phyloP scores from a whole-genome alignment of 2,888 invertebrate species.

The Maniola hyperantus region DNA sequence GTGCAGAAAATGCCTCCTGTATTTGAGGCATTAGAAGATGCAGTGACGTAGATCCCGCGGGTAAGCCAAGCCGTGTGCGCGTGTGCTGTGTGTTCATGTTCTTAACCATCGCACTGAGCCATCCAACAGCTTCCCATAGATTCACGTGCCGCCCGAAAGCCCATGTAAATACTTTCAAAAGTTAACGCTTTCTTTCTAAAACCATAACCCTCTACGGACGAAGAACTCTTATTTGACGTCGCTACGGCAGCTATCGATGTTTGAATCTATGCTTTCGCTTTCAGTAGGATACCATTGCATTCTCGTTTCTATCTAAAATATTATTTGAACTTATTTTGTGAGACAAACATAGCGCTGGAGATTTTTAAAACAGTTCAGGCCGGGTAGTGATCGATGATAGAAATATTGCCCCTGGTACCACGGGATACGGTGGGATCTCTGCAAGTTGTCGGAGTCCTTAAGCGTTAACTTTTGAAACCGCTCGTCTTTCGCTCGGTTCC shows the following conservation, averaged over 20 bases:
- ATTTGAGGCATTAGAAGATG: no score
- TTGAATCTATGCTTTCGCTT: background rate
- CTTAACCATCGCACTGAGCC: slow-evolving; percentile 63
- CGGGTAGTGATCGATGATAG: background rate
- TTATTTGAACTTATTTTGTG: background rate
- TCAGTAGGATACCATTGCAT: background rate
- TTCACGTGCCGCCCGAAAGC: slow-evolving; percentile 49
- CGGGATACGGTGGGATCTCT: no score
- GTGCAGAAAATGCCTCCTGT: no score
- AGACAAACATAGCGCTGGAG: background rate
- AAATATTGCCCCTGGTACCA: no score
- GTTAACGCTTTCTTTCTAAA: slow-evolving; percentile 24
- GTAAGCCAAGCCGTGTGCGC: slow-evolving; percentile 63
- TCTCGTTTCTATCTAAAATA: background rate
- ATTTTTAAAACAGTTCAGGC: background rate
- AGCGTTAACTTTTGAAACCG: slow-evolving; percentile 13
- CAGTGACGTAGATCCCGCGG: slow-evolving; percentile 59
- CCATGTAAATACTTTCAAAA: slow-evolving; percentile 31
- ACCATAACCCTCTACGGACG: background rate
- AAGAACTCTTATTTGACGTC: background rate
- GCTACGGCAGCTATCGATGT: background rate
- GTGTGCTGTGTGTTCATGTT: slow-evolving; percentile 77
- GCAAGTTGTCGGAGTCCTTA: background rate
- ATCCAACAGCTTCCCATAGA: slow-evolving; percentile 47
- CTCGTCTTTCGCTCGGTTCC: slow-evolving; percentile 38